Evolutionary conservation across 2,888 invertebrate species (phyloP).

Genomic region (Mimumesa dahlbomi): DNA sequence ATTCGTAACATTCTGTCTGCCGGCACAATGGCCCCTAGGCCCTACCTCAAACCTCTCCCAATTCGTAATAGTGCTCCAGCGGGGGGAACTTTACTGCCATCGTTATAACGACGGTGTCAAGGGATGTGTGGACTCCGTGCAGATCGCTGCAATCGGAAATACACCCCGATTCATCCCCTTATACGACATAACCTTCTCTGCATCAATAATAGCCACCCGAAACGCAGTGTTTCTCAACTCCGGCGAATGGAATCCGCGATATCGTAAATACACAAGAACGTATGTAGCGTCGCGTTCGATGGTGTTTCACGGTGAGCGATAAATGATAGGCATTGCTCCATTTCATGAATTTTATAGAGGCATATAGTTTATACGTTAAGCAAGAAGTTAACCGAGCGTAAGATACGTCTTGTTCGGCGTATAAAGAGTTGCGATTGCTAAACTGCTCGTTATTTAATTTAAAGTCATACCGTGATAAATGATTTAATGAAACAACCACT

Average conservation of each 20-base stretch:
- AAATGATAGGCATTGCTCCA: neutral
- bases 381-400: neutral
- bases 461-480: slow-evolving; percentile 24
- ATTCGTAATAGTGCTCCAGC: slow-evolving; percentile 59
- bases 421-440: slow-evolving; percentile 14
- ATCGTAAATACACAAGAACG: too few relatives aligned
- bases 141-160: slow-evolving; percentile 61
- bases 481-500: slow-evolving; percentile 40
- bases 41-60: slow-evolving; percentile 35
- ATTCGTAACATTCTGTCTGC: neutral
- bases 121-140: slow-evolving; percentile 25
- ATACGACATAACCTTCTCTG: slow-evolving; percentile 61
- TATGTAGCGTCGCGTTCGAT: too few relatives aligned
- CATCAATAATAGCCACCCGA: slow-evolving; percentile 68
- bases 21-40: slow-evolving; percentile 31
- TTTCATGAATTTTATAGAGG: neutral
- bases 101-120: slow-evolving; percentile 34
- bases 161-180: slow-evolving; percentile 62
- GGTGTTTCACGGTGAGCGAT: neutral
- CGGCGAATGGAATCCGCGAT: too few relatives aligned
- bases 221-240: slow-evolving; percentile 67
- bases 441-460: slow-evolving; percentile 48
- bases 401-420: neutral
- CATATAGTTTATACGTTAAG: neutral
- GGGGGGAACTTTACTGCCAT: slow-evolving; percentile 47